phyloP scores from a whole-genome alignment of 2,888 invertebrate genomes.

The Oconnorella tubifera region DNA sequence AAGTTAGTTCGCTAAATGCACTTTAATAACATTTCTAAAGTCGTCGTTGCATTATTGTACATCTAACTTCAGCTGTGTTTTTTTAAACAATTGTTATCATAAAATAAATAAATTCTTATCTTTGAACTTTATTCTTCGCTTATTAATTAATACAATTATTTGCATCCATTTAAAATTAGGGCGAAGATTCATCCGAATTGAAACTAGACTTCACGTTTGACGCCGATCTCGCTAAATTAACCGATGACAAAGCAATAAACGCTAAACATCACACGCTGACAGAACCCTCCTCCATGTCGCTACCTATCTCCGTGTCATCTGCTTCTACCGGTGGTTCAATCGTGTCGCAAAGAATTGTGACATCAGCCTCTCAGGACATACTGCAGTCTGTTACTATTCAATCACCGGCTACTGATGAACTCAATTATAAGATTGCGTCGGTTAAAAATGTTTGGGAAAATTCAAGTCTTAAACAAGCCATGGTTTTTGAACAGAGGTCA shows the following conservation, averaged over 20 bases:
- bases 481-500: constrained; percentile 15
- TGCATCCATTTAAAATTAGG: too few relatives aligned
- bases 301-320: background rate
- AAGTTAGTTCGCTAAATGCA: too few relatives aligned
- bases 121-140: too few relatives aligned
- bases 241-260: constrained; percentile 46
- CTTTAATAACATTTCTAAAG: too few relatives aligned
- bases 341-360: background rate
- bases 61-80: too few relatives aligned
- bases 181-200: constrained; percentile 67
- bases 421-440: constrained; percentile 88
- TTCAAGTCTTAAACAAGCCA: background rate
- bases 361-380: too few relatives aligned
- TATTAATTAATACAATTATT: too few relatives aligned
- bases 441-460: constrained; percentile 71
- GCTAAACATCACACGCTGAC: too few relatives aligned
- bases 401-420: constrained; percentile 70
- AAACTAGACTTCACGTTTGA: constrained; percentile 88
- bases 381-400: too few relatives aligned
- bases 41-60: too few relatives aligned
- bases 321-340: background rate
- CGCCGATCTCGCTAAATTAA: constrained; percentile 64
- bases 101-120: too few relatives aligned
- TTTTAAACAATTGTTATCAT: too few relatives aligned
- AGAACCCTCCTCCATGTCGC: background rate